Conservation (phyloP, 2,888 invertebrate species). For the Caenorhabditis wallacei region DNA sequence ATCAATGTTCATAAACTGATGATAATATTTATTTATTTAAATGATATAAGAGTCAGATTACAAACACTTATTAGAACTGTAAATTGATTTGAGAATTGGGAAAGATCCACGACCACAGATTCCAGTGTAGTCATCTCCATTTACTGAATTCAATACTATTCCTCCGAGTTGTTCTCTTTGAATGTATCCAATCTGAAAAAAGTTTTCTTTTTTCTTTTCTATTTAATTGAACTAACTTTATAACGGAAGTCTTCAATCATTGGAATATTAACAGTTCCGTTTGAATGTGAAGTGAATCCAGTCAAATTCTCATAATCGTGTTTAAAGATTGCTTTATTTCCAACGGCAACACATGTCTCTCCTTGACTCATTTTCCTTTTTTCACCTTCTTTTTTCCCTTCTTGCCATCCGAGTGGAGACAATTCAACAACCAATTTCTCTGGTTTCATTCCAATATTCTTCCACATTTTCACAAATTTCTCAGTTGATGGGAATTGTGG, state of each 20-base stretch:
- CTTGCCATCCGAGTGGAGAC: slow-evolving; percentile 47
- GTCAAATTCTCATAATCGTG: slow-evolving; percentile 31
- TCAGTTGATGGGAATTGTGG: slow-evolving; percentile 34
- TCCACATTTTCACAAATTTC: slow-evolving; percentile 38
- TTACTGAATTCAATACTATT: slow-evolving; percentile 46
- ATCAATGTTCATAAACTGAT: not conserved
- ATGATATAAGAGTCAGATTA: not conserved
- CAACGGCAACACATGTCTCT: slow-evolving; percentile 32
- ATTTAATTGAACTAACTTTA: slow-evolving; percentile 11
- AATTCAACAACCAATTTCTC: slow-evolving; percentile 61
- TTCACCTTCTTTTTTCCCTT: slow-evolving; percentile 7
- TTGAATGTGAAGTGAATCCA: not conserved
- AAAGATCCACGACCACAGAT: slow-evolving; percentile 65
- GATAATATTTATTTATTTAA: not conserved
- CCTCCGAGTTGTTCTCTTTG: slow-evolving; percentile 56
- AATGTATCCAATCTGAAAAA: slow-evolving; percentile 50
- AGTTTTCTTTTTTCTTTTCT: not conserved
- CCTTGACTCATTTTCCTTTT: slow-evolving; percentile 33
- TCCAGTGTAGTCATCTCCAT: slow-evolving; percentile 62
- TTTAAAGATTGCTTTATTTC: slow-evolving; percentile 40
- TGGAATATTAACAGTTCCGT: slow-evolving; percentile 34
- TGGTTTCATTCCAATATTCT: slow-evolving; percentile 40
- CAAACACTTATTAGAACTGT: slow-evolving; percentile 17
- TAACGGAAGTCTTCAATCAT: slow-evolving; percentile 46
- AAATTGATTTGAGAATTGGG: slow-evolving; percentile 63